Evolutionary conservation across 1,140 invertebrate species (phyloP).

Genomic region (Drosophila azteca): DNA sequence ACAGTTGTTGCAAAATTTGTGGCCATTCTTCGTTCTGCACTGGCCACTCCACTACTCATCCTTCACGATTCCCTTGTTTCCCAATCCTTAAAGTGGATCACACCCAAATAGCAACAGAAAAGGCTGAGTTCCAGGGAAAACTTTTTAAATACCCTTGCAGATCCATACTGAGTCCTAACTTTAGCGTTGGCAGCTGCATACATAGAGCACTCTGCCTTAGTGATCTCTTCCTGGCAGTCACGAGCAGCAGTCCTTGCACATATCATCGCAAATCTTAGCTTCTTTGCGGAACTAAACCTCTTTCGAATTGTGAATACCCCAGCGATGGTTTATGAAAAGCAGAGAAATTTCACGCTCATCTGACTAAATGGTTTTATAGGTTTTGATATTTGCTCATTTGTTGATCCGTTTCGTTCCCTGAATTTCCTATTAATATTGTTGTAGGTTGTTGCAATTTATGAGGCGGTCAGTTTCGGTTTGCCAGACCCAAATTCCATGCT

Average conservation of each 20-base stretch:
- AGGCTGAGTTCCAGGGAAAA: no score
- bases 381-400: conserved; percentile 78
- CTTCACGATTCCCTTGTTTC: no score
- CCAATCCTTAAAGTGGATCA: conserved; percentile 30
- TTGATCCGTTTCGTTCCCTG: conserved; percentile 55
- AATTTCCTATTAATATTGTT: conserved; percentile 49
- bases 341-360: conserved; percentile 73
- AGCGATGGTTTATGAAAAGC: not conserved
- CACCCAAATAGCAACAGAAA: conserved; percentile 31
- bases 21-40: conserved; percentile 35
- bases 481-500: conserved; percentile 42
- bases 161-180: no score
- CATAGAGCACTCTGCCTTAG: no score
- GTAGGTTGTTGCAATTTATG: conserved; percentile 67
- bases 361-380: conserved; percentile 78
- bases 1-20: conserved; percentile 74
- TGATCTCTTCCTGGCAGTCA: no score
- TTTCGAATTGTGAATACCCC: not conserved
- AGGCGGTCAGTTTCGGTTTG: conserved; percentile 66
- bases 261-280: no score
- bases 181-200: no score
- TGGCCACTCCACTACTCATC: conserved; percentile 8
- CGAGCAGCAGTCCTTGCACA: no score
- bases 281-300: no score
- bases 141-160: no score